Conservation (phyloP, 2,888 invertebrate species). For the Drosophila basisetae region DNA sequence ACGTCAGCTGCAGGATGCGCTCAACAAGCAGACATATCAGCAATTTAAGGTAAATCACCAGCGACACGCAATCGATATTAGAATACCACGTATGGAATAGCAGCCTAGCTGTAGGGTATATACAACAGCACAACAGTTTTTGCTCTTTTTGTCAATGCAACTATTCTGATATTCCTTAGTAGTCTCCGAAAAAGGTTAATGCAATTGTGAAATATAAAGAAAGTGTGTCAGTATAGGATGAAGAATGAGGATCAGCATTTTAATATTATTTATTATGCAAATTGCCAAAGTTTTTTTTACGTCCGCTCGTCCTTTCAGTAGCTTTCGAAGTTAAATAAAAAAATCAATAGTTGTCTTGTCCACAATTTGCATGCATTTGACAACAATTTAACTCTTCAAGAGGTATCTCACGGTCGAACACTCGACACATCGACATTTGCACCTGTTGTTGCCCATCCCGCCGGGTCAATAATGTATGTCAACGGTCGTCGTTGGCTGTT, state of each 20-base stretch:
- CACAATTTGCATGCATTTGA: not conserved
- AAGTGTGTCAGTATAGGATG: not conserved
- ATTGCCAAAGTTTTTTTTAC: not conserved
- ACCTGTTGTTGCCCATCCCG: constrained; percentile 55
- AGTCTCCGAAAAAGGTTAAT: not conserved
- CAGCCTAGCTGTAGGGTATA: not conserved
- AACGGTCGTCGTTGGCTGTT: constrained; percentile 8
- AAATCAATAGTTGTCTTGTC: not conserved
- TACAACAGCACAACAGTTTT: not conserved
- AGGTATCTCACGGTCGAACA: constrained; percentile 15
- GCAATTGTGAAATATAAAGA: not conserved
- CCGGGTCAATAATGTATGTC: constrained; percentile 57
- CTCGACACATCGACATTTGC: constrained; percentile 7
- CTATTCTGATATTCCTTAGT: not conserved
- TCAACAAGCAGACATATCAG: constrained; percentile 96
- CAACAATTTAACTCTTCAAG: not conserved
- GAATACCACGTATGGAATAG: constrained; percentile 13
- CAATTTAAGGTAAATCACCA: constrained; percentile 89
- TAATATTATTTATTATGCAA: not conserved
- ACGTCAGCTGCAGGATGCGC: constrained; percentile 96
- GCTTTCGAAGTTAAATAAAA: not conserved
- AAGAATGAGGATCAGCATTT: not conserved
- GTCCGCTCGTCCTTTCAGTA: not conserved
- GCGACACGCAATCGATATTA: constrained; percentile 36
- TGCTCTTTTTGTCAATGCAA: not conserved